Conservation (phyloP, 2,888 invertebrate species). For the Cosmopolites sordidus region DNA sequence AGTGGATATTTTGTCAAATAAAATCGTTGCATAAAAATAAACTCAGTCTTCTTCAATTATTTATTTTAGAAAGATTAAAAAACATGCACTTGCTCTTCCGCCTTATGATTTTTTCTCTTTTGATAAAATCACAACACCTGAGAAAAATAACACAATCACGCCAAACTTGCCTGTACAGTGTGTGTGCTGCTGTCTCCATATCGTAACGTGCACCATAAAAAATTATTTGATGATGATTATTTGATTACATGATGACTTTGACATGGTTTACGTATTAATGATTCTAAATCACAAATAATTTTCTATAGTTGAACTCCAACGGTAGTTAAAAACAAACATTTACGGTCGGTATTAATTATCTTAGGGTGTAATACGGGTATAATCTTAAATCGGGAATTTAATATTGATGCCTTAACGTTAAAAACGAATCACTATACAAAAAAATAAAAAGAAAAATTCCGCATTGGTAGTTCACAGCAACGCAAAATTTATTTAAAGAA, state of each 20-base stretch:
- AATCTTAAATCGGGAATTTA: constrained; percentile 3
- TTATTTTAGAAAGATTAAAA: constrained; percentile 16
- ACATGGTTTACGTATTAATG: neutral
- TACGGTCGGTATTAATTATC: constrained; percentile 12
- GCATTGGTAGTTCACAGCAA: neutral
- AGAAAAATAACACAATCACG: constrained; percentile 16
- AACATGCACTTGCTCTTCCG: constrained; percentile 23
- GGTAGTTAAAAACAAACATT: constrained; percentile 21
- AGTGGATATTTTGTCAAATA: constrained; percentile 4
- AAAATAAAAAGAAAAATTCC: neutral
- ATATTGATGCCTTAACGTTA: constrained; percentile 6
- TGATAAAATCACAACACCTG: constrained; percentile 28
- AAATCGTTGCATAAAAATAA: constrained; percentile 20
- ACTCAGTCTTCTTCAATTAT: constrained; percentile 27
- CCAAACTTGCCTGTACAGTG: constrained; percentile 14
- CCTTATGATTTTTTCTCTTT: constrained; percentile 6
- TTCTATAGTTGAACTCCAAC: neutral
- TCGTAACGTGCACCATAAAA: constrained; percentile 5
- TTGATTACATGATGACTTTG: too few species aligned
- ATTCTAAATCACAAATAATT: neutral
- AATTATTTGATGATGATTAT: constrained; percentile 4
- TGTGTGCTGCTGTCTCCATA: constrained; percentile 5
- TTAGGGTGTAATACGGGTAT: constrained; percentile 27
- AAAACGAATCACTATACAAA: neutral
- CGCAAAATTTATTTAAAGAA: neutral